These are phyloP conservation scores for Tenthredo scrophulariae DNA, from an alignment of 2,888 invertebrate species.

Conservation along the genomic window DNA sequence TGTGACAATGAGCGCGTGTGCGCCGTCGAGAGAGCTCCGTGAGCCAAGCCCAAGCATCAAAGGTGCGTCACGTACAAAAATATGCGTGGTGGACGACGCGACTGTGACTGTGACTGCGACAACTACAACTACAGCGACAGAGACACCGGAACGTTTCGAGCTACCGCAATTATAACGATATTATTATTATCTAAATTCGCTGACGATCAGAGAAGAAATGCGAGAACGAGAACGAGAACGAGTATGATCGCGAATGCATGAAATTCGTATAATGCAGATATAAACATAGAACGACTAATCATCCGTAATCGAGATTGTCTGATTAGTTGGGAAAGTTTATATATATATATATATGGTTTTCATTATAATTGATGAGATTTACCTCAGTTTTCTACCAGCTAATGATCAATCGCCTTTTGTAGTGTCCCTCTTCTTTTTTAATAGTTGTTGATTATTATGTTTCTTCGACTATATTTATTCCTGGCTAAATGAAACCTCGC, in stretches of 20 bases:
- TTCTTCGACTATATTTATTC: not conserved
- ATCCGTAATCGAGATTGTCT: not conserved
- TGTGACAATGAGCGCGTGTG: slow-evolving; percentile 20
- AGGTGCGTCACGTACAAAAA: slow-evolving; percentile 73
- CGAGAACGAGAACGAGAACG: not conserved
- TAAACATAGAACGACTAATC: not conserved
- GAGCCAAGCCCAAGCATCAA: slow-evolving; percentile 69
- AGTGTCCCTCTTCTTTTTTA: not conserved
- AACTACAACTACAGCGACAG: slow-evolving; percentile 47
- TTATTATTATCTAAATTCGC: not conserved
- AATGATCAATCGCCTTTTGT: not conserved
- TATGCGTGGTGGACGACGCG: slow-evolving; percentile 62
- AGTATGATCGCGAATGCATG: not conserved
- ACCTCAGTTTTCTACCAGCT: not conserved
- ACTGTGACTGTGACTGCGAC: slow-evolving; percentile 58
- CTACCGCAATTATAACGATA: slow-evolving; percentile 23
- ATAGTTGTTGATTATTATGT: not conserved
- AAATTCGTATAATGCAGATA: too few relatives aligned
- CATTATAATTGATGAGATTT: not conserved
- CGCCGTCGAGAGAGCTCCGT: slow-evolving; percentile 30
- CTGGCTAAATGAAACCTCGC: not conserved
- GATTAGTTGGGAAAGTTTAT: not conserved
- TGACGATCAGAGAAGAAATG: not conserved
- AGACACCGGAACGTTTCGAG: slow-evolving; percentile 33
- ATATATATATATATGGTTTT: not conserved